Conservation (phyloP, 1,140 invertebrate species). For the Oreohelix idahoensis region DNA sequence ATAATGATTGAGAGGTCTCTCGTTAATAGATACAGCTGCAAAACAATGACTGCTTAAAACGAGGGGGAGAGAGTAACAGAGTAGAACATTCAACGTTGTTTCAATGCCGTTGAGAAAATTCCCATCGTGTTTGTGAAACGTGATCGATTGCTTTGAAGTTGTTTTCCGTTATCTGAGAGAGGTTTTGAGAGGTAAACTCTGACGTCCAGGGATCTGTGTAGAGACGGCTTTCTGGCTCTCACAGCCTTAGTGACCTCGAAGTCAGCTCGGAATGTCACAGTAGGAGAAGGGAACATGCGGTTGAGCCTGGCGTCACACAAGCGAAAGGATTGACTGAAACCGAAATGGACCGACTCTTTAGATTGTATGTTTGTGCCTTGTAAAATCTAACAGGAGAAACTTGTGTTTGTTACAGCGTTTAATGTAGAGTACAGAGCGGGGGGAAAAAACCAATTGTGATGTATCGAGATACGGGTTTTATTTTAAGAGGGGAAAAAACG, state of each 20-base stretch:
- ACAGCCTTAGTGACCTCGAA: background rate
- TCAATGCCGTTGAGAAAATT: background rate
- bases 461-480: too few relatives aligned
- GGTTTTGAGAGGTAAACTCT: conserved; percentile 8
- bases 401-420: too few relatives aligned
- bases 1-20: too few relatives aligned
- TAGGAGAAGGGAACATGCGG: background rate
- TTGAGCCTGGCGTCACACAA: background rate
- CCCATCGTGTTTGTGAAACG: conserved; percentile 1
- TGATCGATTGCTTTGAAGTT: conserved; percentile 19
- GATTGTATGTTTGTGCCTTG: conserved; percentile 7
- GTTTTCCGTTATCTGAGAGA: conserved; percentile 11
- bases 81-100: too few relatives aligned
- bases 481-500: too few relatives aligned
- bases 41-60: too few relatives aligned
- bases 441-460: too few relatives aligned
- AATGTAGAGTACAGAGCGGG: too few relatives aligned
- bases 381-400: too few relatives aligned
- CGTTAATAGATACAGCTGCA: too few relatives aligned
- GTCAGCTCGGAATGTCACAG: background rate
- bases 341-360: conserved; percentile 7
- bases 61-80: too few relatives aligned
- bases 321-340: conserved; percentile 10
- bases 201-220: background rate
- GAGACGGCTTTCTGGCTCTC: conserved; percentile 9